Percentiles rank a stretch among this genome's conserved stretches.
phyloP scores from a whole-genome alignment of 37 sponge, comb jelly and placozoan species.

The Oopsacas minuta region DNA sequence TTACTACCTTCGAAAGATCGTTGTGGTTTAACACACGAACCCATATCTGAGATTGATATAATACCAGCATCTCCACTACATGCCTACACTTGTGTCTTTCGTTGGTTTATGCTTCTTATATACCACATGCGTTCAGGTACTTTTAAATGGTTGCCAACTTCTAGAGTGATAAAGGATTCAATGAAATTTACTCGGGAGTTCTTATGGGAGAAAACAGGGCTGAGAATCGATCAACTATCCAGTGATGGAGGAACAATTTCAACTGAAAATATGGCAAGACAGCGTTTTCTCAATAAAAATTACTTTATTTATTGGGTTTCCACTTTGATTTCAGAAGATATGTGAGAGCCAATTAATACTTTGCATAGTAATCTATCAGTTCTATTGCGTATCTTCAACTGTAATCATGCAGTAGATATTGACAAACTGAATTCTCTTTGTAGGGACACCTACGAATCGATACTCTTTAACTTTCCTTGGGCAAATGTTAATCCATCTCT shows the following conservation, averaged over 20 bases:
- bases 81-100: not conserved
- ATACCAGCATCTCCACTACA: not conserved
- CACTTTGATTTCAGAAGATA: not conserved
- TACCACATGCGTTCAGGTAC: not conserved
- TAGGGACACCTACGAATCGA: not conserved
- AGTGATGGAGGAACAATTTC: constrained; percentile 1
- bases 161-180: not conserved
- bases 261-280: not conserved
- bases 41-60: not conserved
- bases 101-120: not conserved
- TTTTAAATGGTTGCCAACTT: not conserved
- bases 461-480: not conserved
- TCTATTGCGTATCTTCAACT: not conserved
- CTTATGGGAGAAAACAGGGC: not conserved
- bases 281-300: not conserved
- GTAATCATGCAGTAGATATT: not conserved
- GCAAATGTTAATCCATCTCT: not conserved
- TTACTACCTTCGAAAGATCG: not conserved
- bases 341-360: not conserved
- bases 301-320: not conserved
- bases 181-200: constrained; percentile 5
- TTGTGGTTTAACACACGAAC: not conserved
- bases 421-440: not conserved
- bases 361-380: not conserved
- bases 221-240: not conserved